Percentiles rank a stretch among this genome's conserved stretches.
These are phyloP conservation scores for Brenthis daphne DNA, from an alignment of 2,888 invertebrate species.

Conservation along the genomic window DNA sequence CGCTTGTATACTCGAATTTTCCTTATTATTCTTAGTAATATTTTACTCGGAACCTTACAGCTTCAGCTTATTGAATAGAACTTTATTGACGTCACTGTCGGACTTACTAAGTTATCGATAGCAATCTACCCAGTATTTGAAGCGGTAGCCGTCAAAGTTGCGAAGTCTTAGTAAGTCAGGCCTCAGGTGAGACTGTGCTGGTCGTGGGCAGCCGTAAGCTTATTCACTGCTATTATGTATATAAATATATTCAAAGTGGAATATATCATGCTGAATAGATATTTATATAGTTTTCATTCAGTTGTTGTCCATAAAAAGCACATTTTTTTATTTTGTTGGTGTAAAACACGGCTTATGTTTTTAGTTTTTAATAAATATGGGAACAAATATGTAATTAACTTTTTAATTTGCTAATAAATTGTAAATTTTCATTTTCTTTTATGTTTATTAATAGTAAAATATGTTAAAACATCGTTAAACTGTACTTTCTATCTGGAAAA, in stretches of 20 bases:
- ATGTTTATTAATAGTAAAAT: not conserved
- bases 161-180: constrained; percentile 77
- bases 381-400: too few species aligned
- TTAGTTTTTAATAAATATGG: too few species aligned
- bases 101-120: constrained; percentile 60
- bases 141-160: constrained; percentile 71
- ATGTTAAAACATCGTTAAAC: too few species aligned
- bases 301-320: too few species aligned
- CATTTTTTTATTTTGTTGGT: not conserved
- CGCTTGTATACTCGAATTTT: not conserved
- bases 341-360: not conserved
- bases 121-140: constrained; percentile 60
- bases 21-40: not conserved
- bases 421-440: not conserved
- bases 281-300: not conserved
- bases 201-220: constrained; percentile 41
- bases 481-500: too few species aligned
- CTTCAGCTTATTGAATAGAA: constrained; percentile 34
- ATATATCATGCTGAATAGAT: not conserved
- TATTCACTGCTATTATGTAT: constrained; percentile 13
- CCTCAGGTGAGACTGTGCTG: constrained; percentile 81
- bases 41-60: constrained; percentile 3
- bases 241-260: not conserved
- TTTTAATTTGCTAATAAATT: too few species aligned
- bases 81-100: constrained; percentile 41